Evolutionary conservation across 2,888 invertebrate species (phyloP).

Genomic region (Andrena trimmerana): DNA sequence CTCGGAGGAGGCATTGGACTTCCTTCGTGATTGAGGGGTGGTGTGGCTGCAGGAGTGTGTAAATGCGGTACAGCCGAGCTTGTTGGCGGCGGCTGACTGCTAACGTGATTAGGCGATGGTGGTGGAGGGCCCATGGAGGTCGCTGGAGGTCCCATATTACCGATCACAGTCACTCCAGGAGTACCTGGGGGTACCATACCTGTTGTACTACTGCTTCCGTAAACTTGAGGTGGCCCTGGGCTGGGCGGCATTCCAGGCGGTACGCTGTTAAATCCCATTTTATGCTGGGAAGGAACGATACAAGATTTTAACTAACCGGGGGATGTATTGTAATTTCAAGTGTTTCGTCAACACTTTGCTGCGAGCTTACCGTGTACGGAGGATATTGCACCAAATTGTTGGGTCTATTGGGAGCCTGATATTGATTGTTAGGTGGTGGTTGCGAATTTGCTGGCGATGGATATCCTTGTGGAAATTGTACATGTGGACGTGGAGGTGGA

Average conservation of each 20-base stretch:
- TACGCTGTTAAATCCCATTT: slow-evolving; percentile 88
- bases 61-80: slow-evolving; percentile 77
- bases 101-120: slow-evolving; percentile 86
- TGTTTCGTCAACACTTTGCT: background rate
- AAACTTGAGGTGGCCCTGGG: slow-evolving; percentile 87
- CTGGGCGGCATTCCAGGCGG: slow-evolving; percentile 87
- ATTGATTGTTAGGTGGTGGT: slow-evolving; percentile 83
- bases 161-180: slow-evolving; percentile 81
- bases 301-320: background rate
- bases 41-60: slow-evolving; percentile 81
- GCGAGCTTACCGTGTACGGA: slow-evolving; percentile 79
- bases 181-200: slow-evolving; percentile 86
- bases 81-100: slow-evolving; percentile 76
- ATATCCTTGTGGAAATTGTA: slow-evolving; percentile 85
- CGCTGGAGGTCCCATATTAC: slow-evolving; percentile 88
- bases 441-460: slow-evolving; percentile 82
- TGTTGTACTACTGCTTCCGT: slow-evolving; percentile 85
- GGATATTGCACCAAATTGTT: slow-evolving; percentile 84
- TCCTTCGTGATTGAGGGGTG: slow-evolving; percentile 83
- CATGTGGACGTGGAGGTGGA: slow-evolving; percentile 85
- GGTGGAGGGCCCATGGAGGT: slow-evolving; percentile 88
- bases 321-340: background rate
- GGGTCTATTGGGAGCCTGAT: slow-evolving; percentile 82
- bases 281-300: slow-evolving; percentile 87
- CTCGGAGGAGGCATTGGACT: slow-evolving; percentile 87